phyloP scores from a whole-genome alignment of 1,140 invertebrate species.

The Carcinoscorpius rotundicauda region DNA sequence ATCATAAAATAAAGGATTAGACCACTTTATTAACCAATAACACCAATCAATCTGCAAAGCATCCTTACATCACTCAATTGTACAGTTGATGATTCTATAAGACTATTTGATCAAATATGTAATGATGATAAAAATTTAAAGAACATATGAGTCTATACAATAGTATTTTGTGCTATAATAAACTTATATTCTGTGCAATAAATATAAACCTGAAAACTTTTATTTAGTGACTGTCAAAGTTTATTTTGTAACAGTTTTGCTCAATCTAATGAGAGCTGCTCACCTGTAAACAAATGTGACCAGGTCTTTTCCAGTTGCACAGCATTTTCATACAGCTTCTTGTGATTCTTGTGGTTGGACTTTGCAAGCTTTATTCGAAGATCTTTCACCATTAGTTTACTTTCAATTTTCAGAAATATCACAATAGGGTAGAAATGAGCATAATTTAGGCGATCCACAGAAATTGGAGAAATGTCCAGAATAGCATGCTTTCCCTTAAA shows the following conservation, averaged over 20 bases:
- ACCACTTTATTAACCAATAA: no score
- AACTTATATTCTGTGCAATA: no score
- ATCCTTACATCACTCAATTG: no score
- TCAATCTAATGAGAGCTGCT: not conserved
- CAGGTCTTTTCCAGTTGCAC: slow-evolving; percentile 91
- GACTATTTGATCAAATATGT: not conserved
- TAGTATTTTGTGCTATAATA: no score
- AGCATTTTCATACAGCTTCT: slow-evolving; percentile 90
- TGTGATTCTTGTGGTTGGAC: slow-evolving; percentile 70
- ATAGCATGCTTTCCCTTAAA: slow-evolving; percentile 65
- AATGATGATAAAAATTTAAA: not conserved
- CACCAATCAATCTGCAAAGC: no score
- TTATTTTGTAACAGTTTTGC: no score
- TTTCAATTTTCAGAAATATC: slow-evolving; percentile 88
- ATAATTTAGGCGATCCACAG: slow-evolving; percentile 92
- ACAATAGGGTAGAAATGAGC: slow-evolving; percentile 98
- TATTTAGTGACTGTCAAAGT: no score
- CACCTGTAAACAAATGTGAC: slow-evolving; percentile 77
- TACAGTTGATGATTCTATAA: no score
- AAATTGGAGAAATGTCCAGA: slow-evolving; percentile 90
- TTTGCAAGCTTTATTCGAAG: slow-evolving; percentile 63
- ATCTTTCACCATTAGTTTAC: slow-evolving; percentile 88
- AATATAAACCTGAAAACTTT: no score
- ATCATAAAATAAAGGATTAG: no score
- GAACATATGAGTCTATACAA: not conserved